phyloP scores from a whole-genome alignment of 2,888 invertebrate genomes.

The Euzetes globulus region DNA sequence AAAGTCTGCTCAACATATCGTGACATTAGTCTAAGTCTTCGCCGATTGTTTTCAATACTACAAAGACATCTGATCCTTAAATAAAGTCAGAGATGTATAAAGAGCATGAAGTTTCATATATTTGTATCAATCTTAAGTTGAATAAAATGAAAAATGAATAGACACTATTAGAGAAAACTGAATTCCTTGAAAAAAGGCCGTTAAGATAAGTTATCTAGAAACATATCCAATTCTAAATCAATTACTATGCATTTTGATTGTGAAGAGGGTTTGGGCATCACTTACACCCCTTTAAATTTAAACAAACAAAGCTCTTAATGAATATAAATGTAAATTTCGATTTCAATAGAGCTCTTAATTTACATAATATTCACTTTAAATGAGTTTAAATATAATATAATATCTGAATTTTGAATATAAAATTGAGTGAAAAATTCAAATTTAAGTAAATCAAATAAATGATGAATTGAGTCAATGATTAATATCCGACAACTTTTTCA shows the following conservation, averaged over 20 bases:
- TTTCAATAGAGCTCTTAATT: background rate
- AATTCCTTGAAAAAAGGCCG: no score
- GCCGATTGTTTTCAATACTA: no score
- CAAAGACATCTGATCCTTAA: no score
- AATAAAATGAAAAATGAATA: background rate
- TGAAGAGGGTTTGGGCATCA: no score
- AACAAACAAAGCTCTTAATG: background rate
- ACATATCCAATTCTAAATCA: no score
- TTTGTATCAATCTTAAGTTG: no score
- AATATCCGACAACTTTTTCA: background rate
- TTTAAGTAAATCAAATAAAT: background rate
- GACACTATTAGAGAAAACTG: no score
- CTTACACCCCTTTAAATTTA: background rate
- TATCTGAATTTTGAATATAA: background rate
- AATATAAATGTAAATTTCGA: background rate
- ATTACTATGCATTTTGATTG: no score
- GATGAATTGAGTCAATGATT: background rate
- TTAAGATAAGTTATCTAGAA: no score
- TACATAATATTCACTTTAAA: background rate
- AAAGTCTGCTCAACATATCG: background rate
- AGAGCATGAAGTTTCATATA: background rate
- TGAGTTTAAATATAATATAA: background rate
- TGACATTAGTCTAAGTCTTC: no score
- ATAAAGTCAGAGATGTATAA: no score
- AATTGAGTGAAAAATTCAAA: background rate